Percentiles rank a stretch among this genome's conserved stretches.
phyloP scores from a whole-genome alignment of 2,888 invertebrate genomes.

The Melikaiella ostensackeni region DNA sequence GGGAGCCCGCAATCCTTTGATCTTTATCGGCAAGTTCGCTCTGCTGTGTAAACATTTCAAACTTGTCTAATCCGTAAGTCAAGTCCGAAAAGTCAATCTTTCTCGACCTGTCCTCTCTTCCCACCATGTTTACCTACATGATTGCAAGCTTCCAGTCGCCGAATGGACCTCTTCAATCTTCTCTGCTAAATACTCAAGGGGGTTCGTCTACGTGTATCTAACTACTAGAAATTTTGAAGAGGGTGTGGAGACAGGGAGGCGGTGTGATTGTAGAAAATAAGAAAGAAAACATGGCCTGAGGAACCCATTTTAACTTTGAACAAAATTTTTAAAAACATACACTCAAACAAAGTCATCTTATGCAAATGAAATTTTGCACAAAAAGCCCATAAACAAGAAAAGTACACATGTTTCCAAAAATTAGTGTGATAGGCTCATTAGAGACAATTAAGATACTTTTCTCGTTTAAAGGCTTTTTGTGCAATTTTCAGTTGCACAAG shows the following conservation, averaged over 20 bases:
- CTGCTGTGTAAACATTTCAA: conserved; percentile 63
- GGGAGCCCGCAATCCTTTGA: conserved; percentile 58
- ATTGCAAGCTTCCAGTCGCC: conserved; percentile 56
- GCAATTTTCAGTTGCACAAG: no score
- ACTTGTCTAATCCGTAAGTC: conserved; percentile 67
- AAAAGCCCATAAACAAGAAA: no score
- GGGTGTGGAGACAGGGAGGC: conserved; percentile 19
- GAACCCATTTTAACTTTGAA: neutral
- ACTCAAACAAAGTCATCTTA: no score
- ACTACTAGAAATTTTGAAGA: neutral
- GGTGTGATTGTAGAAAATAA: neutral
- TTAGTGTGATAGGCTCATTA: no score
- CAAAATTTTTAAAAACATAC: no score
- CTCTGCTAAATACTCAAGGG: conserved; percentile 20
- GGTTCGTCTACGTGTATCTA: conserved; percentile 8
- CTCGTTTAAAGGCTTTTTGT: no score
- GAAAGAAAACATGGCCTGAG: neutral
- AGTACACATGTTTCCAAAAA: no score
- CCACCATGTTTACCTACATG: conserved; percentile 58
- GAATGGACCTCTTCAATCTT: conserved; percentile 17
- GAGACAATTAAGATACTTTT: no score
- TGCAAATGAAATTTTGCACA: no score
- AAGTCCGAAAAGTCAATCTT: conserved; percentile 66
- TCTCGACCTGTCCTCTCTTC: conserved; percentile 44
- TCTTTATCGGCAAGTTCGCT: conserved; percentile 53